These are phyloP conservation scores for Caradrina clavipalpis DNA, from an alignment of 2,888 invertebrate species.

Conservation along the genomic window DNA sequence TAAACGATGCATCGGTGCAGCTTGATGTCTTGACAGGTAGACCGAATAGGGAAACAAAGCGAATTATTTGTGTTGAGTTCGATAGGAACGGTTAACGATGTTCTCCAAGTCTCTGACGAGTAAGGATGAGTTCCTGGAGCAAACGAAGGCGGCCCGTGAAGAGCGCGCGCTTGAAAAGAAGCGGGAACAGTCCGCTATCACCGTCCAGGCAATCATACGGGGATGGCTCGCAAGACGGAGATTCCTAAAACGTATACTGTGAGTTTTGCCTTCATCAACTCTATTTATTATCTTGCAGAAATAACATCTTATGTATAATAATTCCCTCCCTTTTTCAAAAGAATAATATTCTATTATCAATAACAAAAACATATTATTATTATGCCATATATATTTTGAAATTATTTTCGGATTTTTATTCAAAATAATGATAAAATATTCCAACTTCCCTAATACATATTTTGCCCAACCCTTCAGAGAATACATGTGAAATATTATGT, in stretches of 20 bases:
- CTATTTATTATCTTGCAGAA: not conserved
- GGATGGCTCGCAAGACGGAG: slow-evolving; percentile 93
- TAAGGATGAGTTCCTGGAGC: slow-evolving; percentile 96
- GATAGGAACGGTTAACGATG: slow-evolving; percentile 74
- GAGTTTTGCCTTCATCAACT: slow-evolving; percentile 76
- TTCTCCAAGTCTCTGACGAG: slow-evolving; percentile 88
- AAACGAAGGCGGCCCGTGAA: slow-evolving; percentile 97
- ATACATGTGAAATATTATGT: too few relatives aligned
- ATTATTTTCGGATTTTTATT: not conserved
- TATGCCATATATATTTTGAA: too few relatives aligned
- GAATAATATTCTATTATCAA: slow-evolving; percentile 2
- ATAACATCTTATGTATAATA: too few relatives aligned
- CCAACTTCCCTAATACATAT: too few relatives aligned
- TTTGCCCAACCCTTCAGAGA: too few relatives aligned
- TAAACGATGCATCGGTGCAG: slow-evolving; percentile 56
- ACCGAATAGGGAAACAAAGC: slow-evolving; percentile 80
- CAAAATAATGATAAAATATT: not conserved
- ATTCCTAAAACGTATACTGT: slow-evolving; percentile 93
- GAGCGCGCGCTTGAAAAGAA: slow-evolving; percentile 96
- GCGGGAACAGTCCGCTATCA: slow-evolving; percentile 93
- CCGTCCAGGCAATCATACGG: slow-evolving; percentile 94
- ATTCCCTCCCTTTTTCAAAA: not conserved
- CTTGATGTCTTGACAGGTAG: slow-evolving; percentile 73
- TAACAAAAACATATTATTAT: not conserved
- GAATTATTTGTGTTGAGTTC: slow-evolving; percentile 69